Percentiles rank a stretch among this genome's conserved stretches.
Conservation (phyloP, 2,113 vertebrate genomes). For the Corythoichthys intestinalis region DNA sequence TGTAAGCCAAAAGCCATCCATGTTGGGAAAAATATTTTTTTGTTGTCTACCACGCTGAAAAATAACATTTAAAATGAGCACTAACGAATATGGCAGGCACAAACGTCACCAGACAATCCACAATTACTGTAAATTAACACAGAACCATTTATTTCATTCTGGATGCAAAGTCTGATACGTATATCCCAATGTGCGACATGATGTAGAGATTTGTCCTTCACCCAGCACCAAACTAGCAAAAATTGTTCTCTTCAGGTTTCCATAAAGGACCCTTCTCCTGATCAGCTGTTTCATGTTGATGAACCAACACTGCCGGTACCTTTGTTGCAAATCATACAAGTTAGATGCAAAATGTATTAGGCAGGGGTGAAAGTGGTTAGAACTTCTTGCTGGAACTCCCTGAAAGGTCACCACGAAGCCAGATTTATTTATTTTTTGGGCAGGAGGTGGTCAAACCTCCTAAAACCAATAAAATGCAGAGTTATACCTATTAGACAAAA, state of each 20-base stretch:
- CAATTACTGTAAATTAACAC: not conserved
- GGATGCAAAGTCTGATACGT: not conserved
- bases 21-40: no score
- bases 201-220: constrained; percentile 12
- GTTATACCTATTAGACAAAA: no score
- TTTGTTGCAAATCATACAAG: constrained; percentile 11
- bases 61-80: no score
- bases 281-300: constrained; percentile 50
- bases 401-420: no score
- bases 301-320: constrained; percentile 11
- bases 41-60: no score
- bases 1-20: no score
- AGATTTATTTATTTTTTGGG: no score
- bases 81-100: no score
- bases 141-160: not conserved
- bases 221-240: constrained; percentile 15
- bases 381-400: no score
- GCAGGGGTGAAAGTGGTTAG: not conserved
- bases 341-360: not conserved
- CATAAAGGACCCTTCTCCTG: constrained; percentile 42
- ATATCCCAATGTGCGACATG: constrained; percentile 7
- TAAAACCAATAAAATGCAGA: no score
- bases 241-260: constrained; percentile 34
- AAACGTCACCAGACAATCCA: no score
- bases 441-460: no score